These are phyloP conservation scores for Drosophila ohnishii DNA, from an alignment of 1,140 invertebrate species.

Conservation along the genomic window DNA sequence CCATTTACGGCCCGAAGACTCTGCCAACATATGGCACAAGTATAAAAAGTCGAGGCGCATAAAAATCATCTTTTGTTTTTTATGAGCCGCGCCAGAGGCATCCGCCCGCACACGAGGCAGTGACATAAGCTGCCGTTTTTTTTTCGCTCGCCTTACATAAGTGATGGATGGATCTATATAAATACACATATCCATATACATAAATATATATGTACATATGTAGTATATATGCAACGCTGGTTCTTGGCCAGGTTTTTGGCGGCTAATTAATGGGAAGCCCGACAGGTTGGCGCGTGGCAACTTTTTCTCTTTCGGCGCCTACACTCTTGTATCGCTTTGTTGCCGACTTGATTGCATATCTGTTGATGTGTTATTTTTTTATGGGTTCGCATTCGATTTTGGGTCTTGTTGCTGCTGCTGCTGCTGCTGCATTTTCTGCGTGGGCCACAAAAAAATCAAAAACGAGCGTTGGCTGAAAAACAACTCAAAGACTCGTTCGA, in stretches of 20 bases:
- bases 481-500: constrained; percentile 16
- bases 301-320: constrained; percentile 19
- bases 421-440: constrained; percentile 36
- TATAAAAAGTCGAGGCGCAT: constrained; percentile 23
- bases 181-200: neutral
- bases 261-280: constrained; percentile 62
- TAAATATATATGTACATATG: neutral
- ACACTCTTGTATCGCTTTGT: constrained; percentile 17
- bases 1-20: constrained; percentile 41
- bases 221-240: neutral
- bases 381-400: constrained; percentile 18
- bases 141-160: constrained; percentile 23
- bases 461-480: constrained; percentile 54
- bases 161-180: constrained; percentile 11
- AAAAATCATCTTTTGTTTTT: constrained; percentile 57
- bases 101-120: constrained; percentile 37
- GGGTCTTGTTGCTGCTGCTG: constrained; percentile 23
- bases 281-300: constrained; percentile 64
- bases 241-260: constrained; percentile 38
- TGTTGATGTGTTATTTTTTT: constrained; percentile 35
- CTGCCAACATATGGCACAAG: constrained; percentile 39
- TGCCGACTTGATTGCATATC: constrained; percentile 17
- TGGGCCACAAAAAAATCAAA: constrained; percentile 60
- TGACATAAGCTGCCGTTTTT: constrained; percentile 56
- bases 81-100: constrained; percentile 25